Percentiles rank a stretch among this genome's conserved stretches.
Evolutionary conservation across 2,113 vertebrate species (phyloP).

Genomic region (Leucoraja erinaceus): DNA sequence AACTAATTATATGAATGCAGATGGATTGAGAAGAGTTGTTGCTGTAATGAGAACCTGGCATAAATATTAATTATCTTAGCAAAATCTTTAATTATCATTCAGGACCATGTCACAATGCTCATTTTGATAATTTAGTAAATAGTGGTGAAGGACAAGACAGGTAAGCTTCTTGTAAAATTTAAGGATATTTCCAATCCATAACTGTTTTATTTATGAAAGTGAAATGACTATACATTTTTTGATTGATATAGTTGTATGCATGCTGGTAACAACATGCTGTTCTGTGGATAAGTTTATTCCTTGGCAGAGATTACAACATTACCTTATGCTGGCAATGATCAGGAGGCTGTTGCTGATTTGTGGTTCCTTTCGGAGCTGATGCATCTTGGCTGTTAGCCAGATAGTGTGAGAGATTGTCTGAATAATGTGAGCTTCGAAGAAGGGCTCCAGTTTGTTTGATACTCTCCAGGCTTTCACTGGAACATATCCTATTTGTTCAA

Average conservation of each 20-base stretch:
- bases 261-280: background rate
- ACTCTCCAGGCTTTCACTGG: background rate
- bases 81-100: background rate
- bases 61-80: background rate
- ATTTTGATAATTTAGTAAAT: background rate
- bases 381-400: background rate
- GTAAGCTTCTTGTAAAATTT: background rate
- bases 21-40: background rate
- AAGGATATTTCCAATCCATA: background rate
- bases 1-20: background rate
- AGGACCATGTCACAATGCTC: background rate
- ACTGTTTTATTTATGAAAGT: background rate
- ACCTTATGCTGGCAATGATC: background rate
- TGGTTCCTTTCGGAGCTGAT: background rate
- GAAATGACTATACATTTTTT: background rate
- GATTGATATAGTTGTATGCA: background rate
- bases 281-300: background rate
- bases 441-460: background rate
- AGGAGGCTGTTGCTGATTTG: background rate
- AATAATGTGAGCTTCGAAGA: background rate
- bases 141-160: background rate
- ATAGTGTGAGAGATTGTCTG: background rate
- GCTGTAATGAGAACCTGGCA: background rate
- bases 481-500: background rate
- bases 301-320: background rate